These are phyloP conservation scores for Triops cancriformis DNA, from an alignment of 1,140 invertebrate genomes.

Conservation along the genomic window DNA sequence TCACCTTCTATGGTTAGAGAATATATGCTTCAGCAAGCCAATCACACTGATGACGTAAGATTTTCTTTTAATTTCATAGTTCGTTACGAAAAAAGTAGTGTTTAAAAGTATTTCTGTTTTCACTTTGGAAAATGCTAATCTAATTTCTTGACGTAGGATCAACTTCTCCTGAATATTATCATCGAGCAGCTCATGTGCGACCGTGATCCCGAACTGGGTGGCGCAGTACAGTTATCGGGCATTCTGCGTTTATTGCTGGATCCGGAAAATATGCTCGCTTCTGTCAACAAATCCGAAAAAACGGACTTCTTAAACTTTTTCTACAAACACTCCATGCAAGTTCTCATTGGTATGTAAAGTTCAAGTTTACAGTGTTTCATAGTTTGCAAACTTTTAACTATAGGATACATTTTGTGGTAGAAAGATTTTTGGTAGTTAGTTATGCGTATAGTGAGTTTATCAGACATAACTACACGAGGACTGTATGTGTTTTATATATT, in stretches of 20 bases:
- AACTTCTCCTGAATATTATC: constrained; percentile 91
- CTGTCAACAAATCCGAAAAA: constrained; percentile 91
- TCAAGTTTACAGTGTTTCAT: not conserved
- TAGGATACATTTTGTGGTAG: constrained; percentile 10
- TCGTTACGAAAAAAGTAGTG: too few species aligned
- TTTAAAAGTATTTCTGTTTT: too few species aligned
- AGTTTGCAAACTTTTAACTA: not conserved
- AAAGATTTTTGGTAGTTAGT: too few species aligned
- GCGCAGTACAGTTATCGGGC: constrained; percentile 89
- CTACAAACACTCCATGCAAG: constrained; percentile 96
- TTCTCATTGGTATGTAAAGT: constrained; percentile 64
- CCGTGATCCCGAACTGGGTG: constrained; percentile 81
- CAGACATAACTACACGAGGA: too few species aligned
- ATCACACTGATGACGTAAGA: constrained; percentile 74
- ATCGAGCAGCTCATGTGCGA: constrained; percentile 92
- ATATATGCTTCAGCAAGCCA: constrained; percentile 86
- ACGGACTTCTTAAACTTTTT: constrained; percentile 97
- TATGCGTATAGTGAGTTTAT: too few species aligned
- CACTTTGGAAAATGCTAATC: too few species aligned
- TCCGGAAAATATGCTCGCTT: constrained; percentile 95
- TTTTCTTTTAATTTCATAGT: constrained; percentile 27
- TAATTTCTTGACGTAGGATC: constrained; percentile 57
- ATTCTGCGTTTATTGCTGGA: constrained; percentile 89
- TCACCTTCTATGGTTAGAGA: constrained; percentile 95
- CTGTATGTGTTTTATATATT: too few species aligned